Evolutionary conservation across 2,113 vertebrate species (phyloP).

Genomic region (Neoarius graeffei): DNA sequence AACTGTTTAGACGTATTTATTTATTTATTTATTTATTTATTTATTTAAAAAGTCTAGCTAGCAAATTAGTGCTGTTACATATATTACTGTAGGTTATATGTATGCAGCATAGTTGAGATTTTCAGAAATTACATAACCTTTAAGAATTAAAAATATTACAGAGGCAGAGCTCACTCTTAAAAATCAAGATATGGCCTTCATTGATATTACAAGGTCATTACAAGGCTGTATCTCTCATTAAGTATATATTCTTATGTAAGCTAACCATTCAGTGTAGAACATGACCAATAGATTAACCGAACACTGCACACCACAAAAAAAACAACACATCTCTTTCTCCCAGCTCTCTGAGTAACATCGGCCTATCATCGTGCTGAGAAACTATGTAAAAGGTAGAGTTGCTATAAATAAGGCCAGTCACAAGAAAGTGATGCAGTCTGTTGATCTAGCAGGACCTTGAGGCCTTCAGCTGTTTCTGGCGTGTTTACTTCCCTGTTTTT

Average conservation of each 20-base stretch:
- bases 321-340: neutral
- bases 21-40: neutral
- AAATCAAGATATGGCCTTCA: neutral
- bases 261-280: neutral
- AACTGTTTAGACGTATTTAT: neutral
- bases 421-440: conserved; percentile 40
- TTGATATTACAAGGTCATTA: neutral
- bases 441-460: conserved; percentile 30
- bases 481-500: conserved; percentile 35
- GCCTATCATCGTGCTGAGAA: conserved; percentile 14
- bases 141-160: neutral
- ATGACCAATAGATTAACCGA: neutral
- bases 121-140: neutral
- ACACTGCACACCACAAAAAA: neutral
- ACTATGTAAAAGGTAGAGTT: conserved; percentile 20
- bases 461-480: conserved; percentile 37
- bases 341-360: neutral
- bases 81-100: neutral
- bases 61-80: neutral
- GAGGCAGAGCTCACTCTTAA: neutral
- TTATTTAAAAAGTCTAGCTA: neutral
- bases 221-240: neutral
- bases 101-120: neutral
- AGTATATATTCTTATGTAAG: neutral
- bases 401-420: conserved; percentile 8